Evolutionary conservation across 2,797 vertebrate genomes (phyloP), one percentile per base, ranked within the genome.

Genomic region (Hydrophis major): DNA sequence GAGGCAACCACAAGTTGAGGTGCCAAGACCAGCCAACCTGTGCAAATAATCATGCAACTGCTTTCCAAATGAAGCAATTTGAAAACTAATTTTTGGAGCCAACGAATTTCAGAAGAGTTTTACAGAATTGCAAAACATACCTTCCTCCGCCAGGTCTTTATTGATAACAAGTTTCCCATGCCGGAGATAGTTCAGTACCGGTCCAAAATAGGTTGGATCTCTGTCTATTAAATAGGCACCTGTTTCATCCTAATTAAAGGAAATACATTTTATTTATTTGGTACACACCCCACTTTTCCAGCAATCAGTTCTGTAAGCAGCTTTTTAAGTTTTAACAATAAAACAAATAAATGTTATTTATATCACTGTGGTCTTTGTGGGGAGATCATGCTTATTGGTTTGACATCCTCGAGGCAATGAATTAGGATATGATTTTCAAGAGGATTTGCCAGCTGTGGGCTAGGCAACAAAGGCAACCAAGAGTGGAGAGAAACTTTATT

Each of bases 141-240:
- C 99, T 99, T 99, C 99, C 95, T 99, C 99, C n/a, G 99, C 99
- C 47, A 99, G 97, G 96, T 99, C 99, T 97, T 98, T 99, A 98
- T 99, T 99, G 95, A 99, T 98, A 96, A 99, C 99, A 97, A 99
- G 98, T 96, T 99, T 99, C 74, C 99, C 99, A 0, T 99, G 99
- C 97, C 99, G 98, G 97, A 99, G 96, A 97, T 99, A 99, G 97
- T 99, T 99, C 91, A 99, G 98, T 96, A 99, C 98, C 18, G 99
- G 99, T 94, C 99, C 99, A 90, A 99, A 99, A 97, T 99, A 99
- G 60, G 98, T 98, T 2, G 99, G 99, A 96, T 99, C 99, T 98
- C 99, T 97, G 98, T 99, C 99, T 94, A 99, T 99, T 97, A 99
- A 98, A 98, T 99, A 99, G 96, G 99, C 99, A 97, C 99, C 99